Evolutionary conservation across 2,888 invertebrate species (phyloP).

Genomic region (Melipona bicolor): DNA sequence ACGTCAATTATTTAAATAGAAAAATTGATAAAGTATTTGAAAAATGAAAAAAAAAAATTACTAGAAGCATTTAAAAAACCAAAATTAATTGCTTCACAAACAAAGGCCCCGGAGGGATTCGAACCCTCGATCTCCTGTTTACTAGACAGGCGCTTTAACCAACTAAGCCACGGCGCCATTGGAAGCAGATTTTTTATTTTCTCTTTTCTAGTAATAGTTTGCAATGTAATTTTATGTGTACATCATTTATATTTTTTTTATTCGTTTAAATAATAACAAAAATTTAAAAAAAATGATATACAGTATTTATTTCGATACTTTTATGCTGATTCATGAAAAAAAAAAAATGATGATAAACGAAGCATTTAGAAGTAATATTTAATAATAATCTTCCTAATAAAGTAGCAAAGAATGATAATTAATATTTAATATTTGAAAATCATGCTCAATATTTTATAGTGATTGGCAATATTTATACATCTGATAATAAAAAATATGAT

Average conservation of each 20-base stretch:
- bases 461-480: background rate
- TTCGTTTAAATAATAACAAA: background rate
- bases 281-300: background rate
- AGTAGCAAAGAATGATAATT: background rate
- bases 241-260: background rate
- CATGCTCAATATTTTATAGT: too few relatives aligned
- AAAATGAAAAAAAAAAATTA: constrained; percentile 7
- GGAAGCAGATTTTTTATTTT: background rate
- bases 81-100: background rate
- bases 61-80: background rate
- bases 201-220: fast-evolving
- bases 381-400: background rate
- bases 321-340: background rate
- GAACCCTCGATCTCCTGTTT: constrained; percentile 90
- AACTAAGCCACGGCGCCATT: constrained; percentile 91
- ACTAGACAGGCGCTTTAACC: constrained; percentile 91
- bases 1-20: background rate
- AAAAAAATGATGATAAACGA: background rate
- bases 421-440: too few relatives aligned
- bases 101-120: constrained; percentile 87
- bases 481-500: background rate
- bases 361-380: background rate
- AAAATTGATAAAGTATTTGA: background rate
- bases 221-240: background rate
- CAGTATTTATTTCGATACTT: background rate